Evolutionary conservation across 2,797 vertebrate species (phyloP), one percentile per base, ranked within the genome.

Genomic region (Hybognathus amarus): DNA sequence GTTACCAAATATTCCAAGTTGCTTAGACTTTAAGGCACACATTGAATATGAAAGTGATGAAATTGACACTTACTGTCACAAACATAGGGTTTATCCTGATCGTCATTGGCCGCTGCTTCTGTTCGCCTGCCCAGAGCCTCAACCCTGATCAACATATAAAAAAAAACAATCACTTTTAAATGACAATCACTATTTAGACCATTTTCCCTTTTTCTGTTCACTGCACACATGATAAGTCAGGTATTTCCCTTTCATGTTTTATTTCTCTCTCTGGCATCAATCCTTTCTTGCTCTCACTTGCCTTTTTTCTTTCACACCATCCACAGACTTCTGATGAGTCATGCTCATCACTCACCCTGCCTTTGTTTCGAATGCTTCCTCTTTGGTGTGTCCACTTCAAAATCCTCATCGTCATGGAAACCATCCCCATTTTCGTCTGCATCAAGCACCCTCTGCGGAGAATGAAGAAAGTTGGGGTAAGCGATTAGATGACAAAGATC

Each of bases 41-140:
- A 1, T 18, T 38, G 73, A 52, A 75, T 24, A 24, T 75, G 50
- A 75, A 59, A 75, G 4, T 15, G 27, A 33, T 15, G 6, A 33
- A 64, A 30, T n/a, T 2, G 6, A 36, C 92, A 94, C 97, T 97
- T 97, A 99, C 98, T 99, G 95, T 99, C 98, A 92, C 98, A 99
- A 94, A 99, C 97, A 90, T 98, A 99, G 85, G 98, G 98, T 91
- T 98, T 99, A 92, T 99, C 97, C 40, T 97, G 97, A 88, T 99
- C 98, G 30, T 99, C 98, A 61, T 87, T 93, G 88, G 94, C 95
- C 68, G 95, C 94, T 5, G 96, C 93, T 59, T 98, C 97, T 9
- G 96, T 94, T 90, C 96, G 96, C 92, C 96, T 96, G 87, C 84
- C 95, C 95, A 61, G 97, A 96, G 85, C 96, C 96, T 87, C 97